A percentile compares a stretch with the other conserved stretches of the same genome.
These are phyloP conservation scores for Macrotrachela quadricornifera DNA, from an alignment of 1,140 invertebrate species.

Conservation along the genomic window DNA sequence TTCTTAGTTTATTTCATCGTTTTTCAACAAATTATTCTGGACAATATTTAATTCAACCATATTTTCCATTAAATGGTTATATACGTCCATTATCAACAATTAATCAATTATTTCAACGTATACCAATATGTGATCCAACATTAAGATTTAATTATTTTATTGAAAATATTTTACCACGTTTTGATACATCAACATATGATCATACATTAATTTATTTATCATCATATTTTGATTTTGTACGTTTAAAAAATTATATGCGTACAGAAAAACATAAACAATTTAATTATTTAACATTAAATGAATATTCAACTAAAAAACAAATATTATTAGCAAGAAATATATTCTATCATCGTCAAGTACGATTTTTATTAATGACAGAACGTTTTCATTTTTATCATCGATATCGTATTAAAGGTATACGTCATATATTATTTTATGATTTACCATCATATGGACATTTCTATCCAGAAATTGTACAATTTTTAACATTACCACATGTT, in stretches of 20 bases:
- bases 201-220: constrained; percentile 70
- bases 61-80: background rate
- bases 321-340: constrained; percentile 68
- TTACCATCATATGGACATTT: constrained; percentile 65
- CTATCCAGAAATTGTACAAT: constrained; percentile 60
- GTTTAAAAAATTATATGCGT: constrained; percentile 70
- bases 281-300: constrained; percentile 16
- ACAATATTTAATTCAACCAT: background rate
- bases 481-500: constrained; percentile 44
- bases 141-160: background rate
- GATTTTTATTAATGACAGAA: constrained; percentile 77
- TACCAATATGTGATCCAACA: background rate
- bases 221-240: constrained; percentile 83
- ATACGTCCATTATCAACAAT: background rate
- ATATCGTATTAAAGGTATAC: constrained; percentile 63
- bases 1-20: no score
- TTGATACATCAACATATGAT: background rate
- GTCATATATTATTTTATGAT: constrained; percentile 79
- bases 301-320: constrained; percentile 36
- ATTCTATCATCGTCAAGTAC: constrained; percentile 67
- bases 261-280: constrained; percentile 40
- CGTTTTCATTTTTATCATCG: constrained; percentile 73
- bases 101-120: no score
- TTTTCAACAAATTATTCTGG: background rate
- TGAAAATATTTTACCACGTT: background rate